phyloP scores from a whole-genome alignment of 2,888 invertebrate genomes.

The Archips crataeganus region DNA sequence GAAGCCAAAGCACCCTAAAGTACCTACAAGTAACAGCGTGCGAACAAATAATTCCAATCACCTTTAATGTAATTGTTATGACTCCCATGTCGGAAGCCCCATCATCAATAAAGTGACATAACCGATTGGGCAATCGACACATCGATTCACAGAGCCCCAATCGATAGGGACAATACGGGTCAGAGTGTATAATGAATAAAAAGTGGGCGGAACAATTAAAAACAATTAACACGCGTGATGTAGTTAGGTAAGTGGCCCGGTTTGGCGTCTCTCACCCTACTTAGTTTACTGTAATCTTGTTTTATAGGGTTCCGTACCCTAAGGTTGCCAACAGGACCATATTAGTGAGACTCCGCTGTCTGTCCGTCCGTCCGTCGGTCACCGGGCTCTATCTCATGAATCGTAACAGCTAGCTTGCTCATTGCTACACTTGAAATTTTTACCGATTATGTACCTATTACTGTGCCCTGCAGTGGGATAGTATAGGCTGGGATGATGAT shows the following conservation, averaged over 20 bases:
- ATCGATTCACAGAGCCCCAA: constrained; percentile 3
- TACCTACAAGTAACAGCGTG: background rate
- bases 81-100: constrained; percentile 2
- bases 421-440: too few species aligned
- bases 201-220: constrained; percentile 18
- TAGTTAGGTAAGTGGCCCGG: constrained; percentile 9
- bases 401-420: too few species aligned
- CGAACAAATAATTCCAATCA: constrained; percentile 2
- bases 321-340: too few species aligned
- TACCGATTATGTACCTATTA: too few species aligned
- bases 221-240: constrained; percentile 6
- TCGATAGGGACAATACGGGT: constrained; percentile 15
- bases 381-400: too few species aligned
- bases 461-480: too few species aligned
- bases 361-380: too few species aligned
- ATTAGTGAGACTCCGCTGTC: too few species aligned
- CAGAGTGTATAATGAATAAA: constrained; percentile 1
- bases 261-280: constrained; percentile 28
- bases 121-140: constrained; percentile 6
- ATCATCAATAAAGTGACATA: constrained; percentile 7
- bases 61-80: constrained; percentile 4
- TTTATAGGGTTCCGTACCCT: too few species aligned
- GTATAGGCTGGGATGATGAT: too few species aligned
- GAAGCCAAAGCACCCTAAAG: too few species aligned
- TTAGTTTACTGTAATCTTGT: background rate